These are phyloP conservation scores for Diacarnus erythraeanus DNA, from an alignment of 37 sponge, comb jelly and placozoan species.

Conservation along the genomic window DNA sequence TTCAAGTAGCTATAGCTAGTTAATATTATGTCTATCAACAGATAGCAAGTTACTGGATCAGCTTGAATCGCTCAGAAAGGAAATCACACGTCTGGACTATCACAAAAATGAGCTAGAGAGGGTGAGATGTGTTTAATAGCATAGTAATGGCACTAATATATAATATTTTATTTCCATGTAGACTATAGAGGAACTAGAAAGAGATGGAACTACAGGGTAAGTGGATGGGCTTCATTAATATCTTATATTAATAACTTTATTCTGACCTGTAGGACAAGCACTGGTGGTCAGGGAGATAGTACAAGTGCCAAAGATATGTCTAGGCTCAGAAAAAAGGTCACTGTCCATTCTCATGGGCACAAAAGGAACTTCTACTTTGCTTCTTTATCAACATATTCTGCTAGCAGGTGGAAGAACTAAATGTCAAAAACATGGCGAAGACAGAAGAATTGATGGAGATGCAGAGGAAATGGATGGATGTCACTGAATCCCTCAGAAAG, in stretches of 20 bases:
- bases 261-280: background rate
- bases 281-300: slow-evolving; percentile 7
- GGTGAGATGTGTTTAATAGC: background rate
- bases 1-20: background rate
- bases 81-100: slow-evolving; percentile 44
- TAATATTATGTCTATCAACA: slow-evolving; percentile 2
- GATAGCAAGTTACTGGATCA: slow-evolving; percentile 56
- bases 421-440: slow-evolving; percentile 26
- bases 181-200: background rate
- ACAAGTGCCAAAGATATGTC: background rate
- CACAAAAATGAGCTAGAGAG: slow-evolving; percentile 52
- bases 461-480: slow-evolving; percentile 25
- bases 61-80: slow-evolving; percentile 25
- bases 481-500: slow-evolving; percentile 2
- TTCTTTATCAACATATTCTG: background rate
- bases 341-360: background rate
- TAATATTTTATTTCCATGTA: background rate
- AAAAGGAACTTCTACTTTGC: background rate
- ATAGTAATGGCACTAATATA: background rate
- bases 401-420: slow-evolving; percentile 30
- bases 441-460: slow-evolving; percentile 52
- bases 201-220: slow-evolving; percentile 5
- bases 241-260: background rate
- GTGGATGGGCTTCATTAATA: background rate
- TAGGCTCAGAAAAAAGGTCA: slow-evolving; percentile 12